phyloP scores from a whole-genome alignment of 2,113 vertebrate genomes.

The Notarius quadriscutis region DNA sequence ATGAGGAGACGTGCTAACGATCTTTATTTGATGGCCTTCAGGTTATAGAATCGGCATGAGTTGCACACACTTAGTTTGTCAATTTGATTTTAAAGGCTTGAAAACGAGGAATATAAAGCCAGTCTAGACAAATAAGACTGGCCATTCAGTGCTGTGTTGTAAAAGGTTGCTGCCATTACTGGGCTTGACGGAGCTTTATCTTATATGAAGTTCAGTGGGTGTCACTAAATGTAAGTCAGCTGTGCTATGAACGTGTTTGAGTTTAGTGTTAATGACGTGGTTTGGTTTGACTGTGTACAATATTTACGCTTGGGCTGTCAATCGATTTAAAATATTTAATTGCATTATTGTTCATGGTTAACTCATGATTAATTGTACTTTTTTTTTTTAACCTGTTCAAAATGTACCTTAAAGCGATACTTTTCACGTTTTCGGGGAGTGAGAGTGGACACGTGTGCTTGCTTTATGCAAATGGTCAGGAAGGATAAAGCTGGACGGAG shows the following conservation, averaged over 20 bases:
- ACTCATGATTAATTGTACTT: too few species aligned
- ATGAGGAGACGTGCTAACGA: neutral
- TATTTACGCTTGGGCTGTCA: too few species aligned
- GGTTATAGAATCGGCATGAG: neutral
- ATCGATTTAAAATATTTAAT: too few species aligned
- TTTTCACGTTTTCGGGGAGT: too few species aligned
- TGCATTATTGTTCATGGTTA: too few species aligned
- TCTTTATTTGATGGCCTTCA: neutral
- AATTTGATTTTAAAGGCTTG: neutral
- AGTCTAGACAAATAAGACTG: neutral
- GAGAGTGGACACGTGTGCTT: too few species aligned
- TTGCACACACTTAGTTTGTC: neutral
- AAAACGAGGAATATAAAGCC: neutral
- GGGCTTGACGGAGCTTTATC: neutral
- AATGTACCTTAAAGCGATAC: too few species aligned
- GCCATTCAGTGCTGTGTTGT: neutral
- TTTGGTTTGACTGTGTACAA: neutral
- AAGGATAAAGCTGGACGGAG: too few species aligned
- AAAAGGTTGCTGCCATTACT: neutral
- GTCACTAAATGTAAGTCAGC: neutral
- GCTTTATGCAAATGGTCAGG: too few species aligned
- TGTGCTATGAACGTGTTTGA: neutral
- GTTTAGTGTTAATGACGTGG: neutral
- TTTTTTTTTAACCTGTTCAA: too few species aligned
- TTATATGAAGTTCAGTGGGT: neutral